These are phyloP conservation scores for Lota lota DNA, from an alignment of 2,113 vertebrate species.

Conservation along the genomic window DNA sequence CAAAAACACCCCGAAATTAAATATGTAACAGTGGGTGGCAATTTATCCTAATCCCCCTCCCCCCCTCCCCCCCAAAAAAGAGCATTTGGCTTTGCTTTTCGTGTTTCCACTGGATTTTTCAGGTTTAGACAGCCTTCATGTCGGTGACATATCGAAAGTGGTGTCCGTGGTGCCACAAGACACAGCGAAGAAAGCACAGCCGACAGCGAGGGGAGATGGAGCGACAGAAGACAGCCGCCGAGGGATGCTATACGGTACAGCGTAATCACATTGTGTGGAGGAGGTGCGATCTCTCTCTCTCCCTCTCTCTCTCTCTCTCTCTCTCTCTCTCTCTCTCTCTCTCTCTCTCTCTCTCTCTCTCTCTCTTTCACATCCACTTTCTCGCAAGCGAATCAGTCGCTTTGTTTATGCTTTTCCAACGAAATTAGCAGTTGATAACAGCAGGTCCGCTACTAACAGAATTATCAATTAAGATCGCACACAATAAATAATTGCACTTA, in stretches of 20 bases:
- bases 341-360: conserved; percentile 21
- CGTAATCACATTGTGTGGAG: conserved; percentile 33
- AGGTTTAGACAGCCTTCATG: conserved; percentile 45
- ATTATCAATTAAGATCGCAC: no score
- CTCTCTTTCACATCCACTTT: conserved; percentile 12
- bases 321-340: background rate
- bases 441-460: no score
- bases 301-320: background rate
- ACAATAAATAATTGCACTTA: no score
- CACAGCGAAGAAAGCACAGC: background rate
- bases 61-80: background rate
- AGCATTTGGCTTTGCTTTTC: conserved; percentile 42
- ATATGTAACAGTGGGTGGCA: conserved; percentile 29
- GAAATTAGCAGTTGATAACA: no score
- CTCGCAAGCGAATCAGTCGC: background rate
- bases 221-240: background rate
- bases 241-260: conserved; percentile 14
- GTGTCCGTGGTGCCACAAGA: background rate
- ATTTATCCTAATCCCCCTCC: conserved; percentile 34
- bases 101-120: conserved; percentile 9
- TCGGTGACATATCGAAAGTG: conserved; percentile 33
- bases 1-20: conserved; percentile 42
- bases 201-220: conserved; percentile 5
- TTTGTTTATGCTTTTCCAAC: background rate
- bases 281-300: conserved; percentile 25